phyloP scores from a whole-genome alignment of 2,797 vertebrate species.

The Moxostoma hubbsi region DNA sequence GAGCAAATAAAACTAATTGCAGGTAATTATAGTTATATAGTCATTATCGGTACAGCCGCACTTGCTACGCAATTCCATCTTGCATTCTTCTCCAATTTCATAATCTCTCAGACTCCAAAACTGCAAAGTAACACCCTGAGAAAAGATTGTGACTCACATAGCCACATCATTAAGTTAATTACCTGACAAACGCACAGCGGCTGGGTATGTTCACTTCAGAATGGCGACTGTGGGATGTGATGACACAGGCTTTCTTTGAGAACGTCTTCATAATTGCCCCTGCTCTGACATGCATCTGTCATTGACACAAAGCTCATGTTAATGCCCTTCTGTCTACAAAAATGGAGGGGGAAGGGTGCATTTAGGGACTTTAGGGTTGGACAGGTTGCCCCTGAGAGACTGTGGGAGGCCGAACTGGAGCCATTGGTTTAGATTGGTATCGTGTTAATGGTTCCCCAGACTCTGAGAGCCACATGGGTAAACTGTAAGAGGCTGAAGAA shows the following conservation, averaged over 20 bases:
- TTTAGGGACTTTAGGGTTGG: slow-evolving; percentile 65
- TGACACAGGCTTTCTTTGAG: slow-evolving; percentile 74
- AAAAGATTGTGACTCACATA: slow-evolving; percentile 39
- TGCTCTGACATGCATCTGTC: slow-evolving; percentile 80
- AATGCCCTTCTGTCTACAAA: slow-evolving; percentile 68
- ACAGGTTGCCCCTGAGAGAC: slow-evolving; percentile 73
- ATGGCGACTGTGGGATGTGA: slow-evolving; percentile 72
- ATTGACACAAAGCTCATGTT: slow-evolving; percentile 75
- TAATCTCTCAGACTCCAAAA: slow-evolving; percentile 31
- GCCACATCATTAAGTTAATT: slow-evolving; percentile 52
- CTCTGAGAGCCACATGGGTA: slow-evolving; percentile 76
- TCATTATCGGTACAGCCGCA: not conserved
- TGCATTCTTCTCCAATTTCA: slow-evolving; percentile 9
- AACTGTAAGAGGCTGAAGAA: slow-evolving; percentile 80
- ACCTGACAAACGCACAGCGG: slow-evolving; percentile 36
- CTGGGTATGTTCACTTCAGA: slow-evolving; percentile 52
- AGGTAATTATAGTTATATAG: not conserved
- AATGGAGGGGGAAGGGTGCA: slow-evolving; percentile 48
- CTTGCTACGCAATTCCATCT: not conserved
- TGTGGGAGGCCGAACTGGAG: slow-evolving; percentile 79
- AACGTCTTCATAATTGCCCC: slow-evolving; percentile 72
- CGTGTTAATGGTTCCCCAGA: slow-evolving; percentile 80
- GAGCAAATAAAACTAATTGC: not conserved
- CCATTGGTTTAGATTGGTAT: slow-evolving; percentile 82
- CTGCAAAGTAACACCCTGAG: slow-evolving; percentile 38